Percentiles rank a stretch among this genome's conserved stretches.
Conservation (phyloP, 2,888 invertebrate genomes). For the Acanthopleura granulata region DNA sequence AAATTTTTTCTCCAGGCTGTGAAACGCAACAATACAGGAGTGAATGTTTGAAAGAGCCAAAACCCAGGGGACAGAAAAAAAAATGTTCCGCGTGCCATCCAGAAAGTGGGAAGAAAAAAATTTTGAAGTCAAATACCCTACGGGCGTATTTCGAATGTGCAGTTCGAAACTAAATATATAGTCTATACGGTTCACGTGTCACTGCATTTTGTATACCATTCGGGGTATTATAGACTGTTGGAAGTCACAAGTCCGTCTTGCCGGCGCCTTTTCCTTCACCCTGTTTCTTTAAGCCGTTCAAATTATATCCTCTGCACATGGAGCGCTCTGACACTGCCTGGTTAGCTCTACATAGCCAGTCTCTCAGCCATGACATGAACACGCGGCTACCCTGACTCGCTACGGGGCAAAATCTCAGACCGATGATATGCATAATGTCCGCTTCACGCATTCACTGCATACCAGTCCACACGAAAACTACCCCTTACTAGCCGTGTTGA, state of each 20-base stretch:
- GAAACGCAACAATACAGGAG: too few relatives aligned
- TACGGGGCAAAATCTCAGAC: too few relatives aligned
- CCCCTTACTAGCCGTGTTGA: background rate
- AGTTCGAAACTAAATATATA: conserved; percentile 10
- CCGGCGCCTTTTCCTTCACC: background rate
- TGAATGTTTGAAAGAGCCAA: too few relatives aligned
- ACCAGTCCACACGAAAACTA: background rate
- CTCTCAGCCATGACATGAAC: too few relatives aligned
- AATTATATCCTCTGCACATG: background rate
- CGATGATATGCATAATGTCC: background rate
- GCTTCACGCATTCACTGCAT: background rate
- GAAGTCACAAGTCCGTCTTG: background rate
- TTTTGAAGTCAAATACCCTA: background rate
- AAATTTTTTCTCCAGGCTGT: too few relatives aligned
- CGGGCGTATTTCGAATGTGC: background rate
- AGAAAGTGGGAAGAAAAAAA: background rate
- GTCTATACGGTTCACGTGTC: background rate
- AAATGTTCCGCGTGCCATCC: too few relatives aligned
- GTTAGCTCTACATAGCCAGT: too few relatives aligned
- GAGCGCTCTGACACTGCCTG: too few relatives aligned
- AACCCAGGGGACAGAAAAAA: too few relatives aligned
- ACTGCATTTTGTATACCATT: background rate
- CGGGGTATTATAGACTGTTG: background rate
- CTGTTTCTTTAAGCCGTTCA: background rate
- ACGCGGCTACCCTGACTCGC: too few relatives aligned